Conservation (phyloP, 2,888 invertebrate species). For the Nycteola revayana region DNA sequence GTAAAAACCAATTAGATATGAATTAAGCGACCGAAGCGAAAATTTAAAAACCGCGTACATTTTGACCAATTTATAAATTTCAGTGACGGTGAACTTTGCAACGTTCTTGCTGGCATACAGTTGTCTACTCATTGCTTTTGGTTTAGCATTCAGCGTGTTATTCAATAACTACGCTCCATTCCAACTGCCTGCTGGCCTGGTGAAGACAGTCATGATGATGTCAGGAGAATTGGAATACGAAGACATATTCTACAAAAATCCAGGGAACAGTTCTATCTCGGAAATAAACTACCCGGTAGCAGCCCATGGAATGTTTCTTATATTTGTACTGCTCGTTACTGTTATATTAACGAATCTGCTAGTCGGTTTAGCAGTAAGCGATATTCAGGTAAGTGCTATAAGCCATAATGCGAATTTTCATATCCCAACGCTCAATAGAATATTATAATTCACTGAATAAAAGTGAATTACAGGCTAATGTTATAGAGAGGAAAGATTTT, state of each 20-base stretch:
- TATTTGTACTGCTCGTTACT: slow-evolving; percentile 90
- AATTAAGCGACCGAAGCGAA: no score
- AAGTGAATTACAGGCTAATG: no score
- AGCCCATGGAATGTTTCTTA: slow-evolving; percentile 88
- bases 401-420: neutral
- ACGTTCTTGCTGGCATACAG: slow-evolving; percentile 91
- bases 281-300: slow-evolving; percentile 85
- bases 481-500: no score
- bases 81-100: slow-evolving; percentile 90
- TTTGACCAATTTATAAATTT: slow-evolving; percentile 40
- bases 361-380: slow-evolving; percentile 93
- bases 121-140: slow-evolving; percentile 90
- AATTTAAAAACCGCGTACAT: no score
- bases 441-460: no score
- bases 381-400: slow-evolving; percentile 86
- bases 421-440: no score
- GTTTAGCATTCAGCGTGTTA: slow-evolving; percentile 90
- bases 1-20: no score
- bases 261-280: slow-evolving; percentile 7
- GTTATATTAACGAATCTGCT: slow-evolving; percentile 91
- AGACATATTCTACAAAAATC: slow-evolving; percentile 88
- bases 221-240: slow-evolving; percentile 93
- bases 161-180: slow-evolving; percentile 90
- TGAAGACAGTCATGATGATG: slow-evolving; percentile 95
- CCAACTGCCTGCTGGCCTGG: slow-evolving; percentile 83